A percentile compares a stretch with the other conserved stretches of the same genome.
These are phyloP conservation scores for Hafferia zeledoni DNA, from an alignment of 2,797 vertebrate species.

Conservation along the genomic window DNA sequence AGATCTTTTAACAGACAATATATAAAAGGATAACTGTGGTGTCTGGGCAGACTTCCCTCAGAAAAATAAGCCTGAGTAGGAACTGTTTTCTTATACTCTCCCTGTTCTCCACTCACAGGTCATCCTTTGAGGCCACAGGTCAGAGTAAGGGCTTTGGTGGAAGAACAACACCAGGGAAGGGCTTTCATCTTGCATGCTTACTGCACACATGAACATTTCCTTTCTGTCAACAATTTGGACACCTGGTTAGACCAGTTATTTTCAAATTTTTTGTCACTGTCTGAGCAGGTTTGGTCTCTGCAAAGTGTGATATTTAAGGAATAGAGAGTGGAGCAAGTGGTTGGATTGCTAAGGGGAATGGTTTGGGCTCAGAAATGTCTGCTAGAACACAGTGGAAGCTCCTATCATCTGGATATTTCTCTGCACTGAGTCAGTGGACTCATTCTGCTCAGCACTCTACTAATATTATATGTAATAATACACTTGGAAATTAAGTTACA, in stretches of 20 bases:
- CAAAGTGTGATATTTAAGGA: background rate
- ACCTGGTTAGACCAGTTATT: background rate
- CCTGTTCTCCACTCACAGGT: background rate
- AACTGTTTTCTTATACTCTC: background rate
- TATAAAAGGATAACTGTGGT: background rate
- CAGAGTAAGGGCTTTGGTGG: background rate
- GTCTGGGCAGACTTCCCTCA: background rate
- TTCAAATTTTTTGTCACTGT: constrained; percentile 25
- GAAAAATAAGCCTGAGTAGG: background rate
- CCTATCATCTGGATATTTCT: background rate
- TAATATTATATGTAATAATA: background rate
- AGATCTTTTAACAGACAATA: background rate
- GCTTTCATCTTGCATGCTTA: constrained; percentile 2
- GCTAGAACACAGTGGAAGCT: background rate
- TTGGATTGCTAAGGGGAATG: background rate
- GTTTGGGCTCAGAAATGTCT: background rate
- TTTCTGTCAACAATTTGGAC: constrained; percentile 37
- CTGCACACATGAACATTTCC: constrained; percentile 16
- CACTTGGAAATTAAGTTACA: background rate
- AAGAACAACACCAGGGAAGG: background rate
- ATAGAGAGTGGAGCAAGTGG: background rate
- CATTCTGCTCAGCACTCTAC: background rate
- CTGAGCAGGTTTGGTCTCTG: background rate
- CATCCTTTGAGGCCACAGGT: constrained; percentile 15
- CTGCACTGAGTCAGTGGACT: background rate